Percentiles rank a stretch among this genome's conserved stretches.
Conservation (phyloP, 2,888 invertebrate species). For the Drosophila dives region DNA sequence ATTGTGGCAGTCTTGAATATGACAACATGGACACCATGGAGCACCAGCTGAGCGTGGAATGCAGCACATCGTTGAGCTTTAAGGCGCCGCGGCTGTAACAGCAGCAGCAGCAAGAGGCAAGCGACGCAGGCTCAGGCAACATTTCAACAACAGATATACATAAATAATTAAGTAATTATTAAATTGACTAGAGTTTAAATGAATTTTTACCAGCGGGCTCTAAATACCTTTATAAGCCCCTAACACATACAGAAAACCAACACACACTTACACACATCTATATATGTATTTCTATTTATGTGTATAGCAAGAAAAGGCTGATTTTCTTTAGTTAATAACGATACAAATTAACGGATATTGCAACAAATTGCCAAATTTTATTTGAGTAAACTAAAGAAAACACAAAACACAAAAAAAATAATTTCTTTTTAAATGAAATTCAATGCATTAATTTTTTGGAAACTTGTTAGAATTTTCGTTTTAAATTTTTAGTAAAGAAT, state of each 20-base stretch:
- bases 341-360: slow-evolving; percentile 60
- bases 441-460: slow-evolving; percentile 47
- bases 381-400: slow-evolving; percentile 38
- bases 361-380: slow-evolving; percentile 82
- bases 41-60: slow-evolving; percentile 64
- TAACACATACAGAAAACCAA: slow-evolving; percentile 20
- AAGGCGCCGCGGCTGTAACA: slow-evolving; percentile 77
- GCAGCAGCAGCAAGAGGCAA: slow-evolving; percentile 30
- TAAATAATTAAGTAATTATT: slow-evolving; percentile 25
- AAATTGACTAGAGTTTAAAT: slow-evolving; percentile 32
- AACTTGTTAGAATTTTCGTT: slow-evolving; percentile 30
- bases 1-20: slow-evolving; percentile 65
- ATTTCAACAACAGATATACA: slow-evolving; percentile 36
- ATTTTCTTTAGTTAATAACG: slow-evolving; percentile 78
- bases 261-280: slow-evolving; percentile 24
- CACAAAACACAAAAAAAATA: slow-evolving; percentile 27
- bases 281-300: slow-evolving; percentile 65
- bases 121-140: slow-evolving; percentile 51
- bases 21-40: slow-evolving; percentile 68
- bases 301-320: slow-evolving; percentile 82
- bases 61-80: slow-evolving; percentile 68
- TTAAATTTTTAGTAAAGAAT: slow-evolving; percentile 49
- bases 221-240: slow-evolving; percentile 2
- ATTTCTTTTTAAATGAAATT: slow-evolving; percentile 25
- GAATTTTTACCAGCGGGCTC: slow-evolving; percentile 8